Evolutionary conservation across 2,113 vertebrate species (phyloP), one percentile per base, ranked within the genome.

Genomic region (Cololabis saira): DNA sequence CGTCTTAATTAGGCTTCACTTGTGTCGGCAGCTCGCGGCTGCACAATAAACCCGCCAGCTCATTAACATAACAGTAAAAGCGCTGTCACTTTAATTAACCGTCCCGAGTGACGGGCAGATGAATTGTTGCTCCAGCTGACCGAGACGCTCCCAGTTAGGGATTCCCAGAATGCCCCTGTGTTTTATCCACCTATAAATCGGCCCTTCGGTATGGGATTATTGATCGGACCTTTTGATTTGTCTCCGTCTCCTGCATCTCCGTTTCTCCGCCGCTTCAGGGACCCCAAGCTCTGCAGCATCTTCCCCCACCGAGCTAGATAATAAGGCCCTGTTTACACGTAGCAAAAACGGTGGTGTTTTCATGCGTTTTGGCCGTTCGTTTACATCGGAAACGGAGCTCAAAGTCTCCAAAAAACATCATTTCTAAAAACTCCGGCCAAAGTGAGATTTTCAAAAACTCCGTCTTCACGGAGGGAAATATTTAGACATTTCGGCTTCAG

Each of bases 231-330:
- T 60, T 44, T 51, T 40, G 51, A 7, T 5, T 21, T 54, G 10
- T 59, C 10, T 57, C 24, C 21, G 19, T 57, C 43, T 43, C 8
- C 0, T 44, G 6, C 18, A n/a, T 77, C 40, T 53, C 51, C 11
- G 40, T 19, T 9, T 22, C 14, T 27, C 14, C 13, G 14, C 8
- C 42, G 40, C 71, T 70, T 79, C n/a, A n/a, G 98, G 97, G 92
- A 98, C 67, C 97, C 97, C 0, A 82, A 92, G 37, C 90, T 99
- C 76, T n/a, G n/a, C n/a, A n/a, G n/a, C n/a, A n/a, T n/a, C n/a
- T n/a, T n/a, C n/a, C n/a, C n/a, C n/a, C n/a, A n/a, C n/a, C n/a
- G n/a, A n/a, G n/a, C n/a, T n/a, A n/a, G n/a, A n/a, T n/a, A n/a
- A n/a, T n/a, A n/a, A n/a, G n/a, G n/a, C n/a, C n/a, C n/a, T n/a